Evolutionary conservation across 2,888 invertebrate species (phyloP), one percentile per base, ranked within the genome.

Genomic region (Vanessa cardui): DNA sequence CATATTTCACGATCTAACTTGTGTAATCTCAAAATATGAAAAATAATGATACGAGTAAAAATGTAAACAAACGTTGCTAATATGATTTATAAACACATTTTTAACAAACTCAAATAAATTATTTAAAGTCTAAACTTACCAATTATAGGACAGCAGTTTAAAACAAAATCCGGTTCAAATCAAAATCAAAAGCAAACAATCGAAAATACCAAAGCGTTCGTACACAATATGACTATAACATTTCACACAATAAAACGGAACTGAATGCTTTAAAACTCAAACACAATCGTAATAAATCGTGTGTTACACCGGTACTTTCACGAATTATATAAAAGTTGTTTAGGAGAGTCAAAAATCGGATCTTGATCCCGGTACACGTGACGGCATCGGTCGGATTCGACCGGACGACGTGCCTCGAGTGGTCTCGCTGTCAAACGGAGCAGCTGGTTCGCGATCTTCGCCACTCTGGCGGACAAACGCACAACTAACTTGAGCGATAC

Each of bases 401-500:
- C 81, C 84, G 83, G 84, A 81, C 83, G 87, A 82, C 84, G 81
- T 81, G 84, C 80, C 79, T 83, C 78, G 81, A 81, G 83, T 82
- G 86, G 81, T 54, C 80, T 52, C 58, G 86, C 87, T 87, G 89
- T 89, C 89, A 89, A 71, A 71, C 67, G 64, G 31, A 60, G 58
- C 63, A 67, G 63, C 69, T 61, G 66, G 82, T 82, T 85, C 86
- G 87, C 64, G 66, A 52, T 81, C 82, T 77, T 80, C 78, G 83
- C 80, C 86, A 79, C 90, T 89, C 91, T 91, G 80, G 89, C 88
- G 91, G 89, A 76, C 84, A 78, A 85, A 86, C 81, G 81, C 80
- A 75, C 80, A 90, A 90, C 89, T 90, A 89, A 88, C 78, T 72
- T 78, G 74, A 80, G 76, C 77, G 78, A 79, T 54, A 45, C n/a